Evolutionary conservation across 2,113 vertebrate species (phyloP).

Genomic region (Spea bombifrons): DNA sequence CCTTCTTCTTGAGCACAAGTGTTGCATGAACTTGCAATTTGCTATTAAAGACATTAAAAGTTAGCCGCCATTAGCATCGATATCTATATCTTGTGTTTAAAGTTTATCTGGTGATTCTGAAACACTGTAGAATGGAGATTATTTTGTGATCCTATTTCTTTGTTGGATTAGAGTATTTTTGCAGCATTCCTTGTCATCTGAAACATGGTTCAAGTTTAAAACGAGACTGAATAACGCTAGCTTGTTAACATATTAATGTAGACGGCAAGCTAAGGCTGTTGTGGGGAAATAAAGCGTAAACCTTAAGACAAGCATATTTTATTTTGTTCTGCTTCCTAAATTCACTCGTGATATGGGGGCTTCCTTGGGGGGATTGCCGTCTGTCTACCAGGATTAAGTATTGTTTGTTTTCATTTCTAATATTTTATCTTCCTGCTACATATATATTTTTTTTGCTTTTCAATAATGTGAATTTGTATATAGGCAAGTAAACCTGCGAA

Average conservation of each 20-base stretch:
- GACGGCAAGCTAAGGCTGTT: constrained; percentile 90
- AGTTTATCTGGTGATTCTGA: constrained; percentile 81
- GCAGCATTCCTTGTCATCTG: constrained; percentile 98
- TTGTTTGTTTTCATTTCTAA: background rate
- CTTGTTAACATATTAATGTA: constrained; percentile 86
- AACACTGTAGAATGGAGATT: constrained; percentile 94
- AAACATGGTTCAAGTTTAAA: constrained; percentile 92
- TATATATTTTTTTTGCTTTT: background rate
- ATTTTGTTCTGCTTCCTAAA: constrained; percentile 47
- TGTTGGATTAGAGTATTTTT: constrained; percentile 96
- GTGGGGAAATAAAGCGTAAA: constrained; percentile 98
- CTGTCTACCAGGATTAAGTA: background rate
- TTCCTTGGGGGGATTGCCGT: no score
- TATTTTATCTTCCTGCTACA: background rate
- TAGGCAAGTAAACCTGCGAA: no score
- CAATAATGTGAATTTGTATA: background rate
- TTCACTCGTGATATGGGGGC: no score
- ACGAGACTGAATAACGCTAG: constrained; percentile 80
- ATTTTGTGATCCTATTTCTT: constrained; percentile 97
- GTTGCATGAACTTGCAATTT: constrained; percentile 88
- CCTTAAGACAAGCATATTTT: constrained; percentile 68
- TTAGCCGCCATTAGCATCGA: constrained; percentile 80
- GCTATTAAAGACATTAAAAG: constrained; percentile 79
- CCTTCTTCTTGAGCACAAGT: constrained; percentile 85
- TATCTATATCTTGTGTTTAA: constrained; percentile 87